Evolutionary conservation across 1,140 invertebrate species (phyloP).

Genomic region (Trichonephila clavata): DNA sequence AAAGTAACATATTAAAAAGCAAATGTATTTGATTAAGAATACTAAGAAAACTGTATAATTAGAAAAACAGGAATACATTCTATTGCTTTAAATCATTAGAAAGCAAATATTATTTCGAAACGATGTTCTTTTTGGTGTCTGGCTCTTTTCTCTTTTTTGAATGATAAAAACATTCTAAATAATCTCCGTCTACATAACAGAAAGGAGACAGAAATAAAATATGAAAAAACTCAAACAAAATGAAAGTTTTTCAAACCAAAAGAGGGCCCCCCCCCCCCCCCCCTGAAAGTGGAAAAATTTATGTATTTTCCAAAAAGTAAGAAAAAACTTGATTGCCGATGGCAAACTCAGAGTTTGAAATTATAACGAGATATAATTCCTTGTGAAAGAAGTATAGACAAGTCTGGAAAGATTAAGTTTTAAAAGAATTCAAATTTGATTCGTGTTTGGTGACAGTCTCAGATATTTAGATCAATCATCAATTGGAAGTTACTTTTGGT

Average conservation of each 20-base stretch:
- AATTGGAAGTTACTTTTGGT: slow-evolving; percentile 66
- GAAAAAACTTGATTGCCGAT: slow-evolving; percentile 42
- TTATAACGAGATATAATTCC: slow-evolving; percentile 64
- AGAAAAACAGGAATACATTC: too few species aligned
- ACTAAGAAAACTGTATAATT: too few species aligned
- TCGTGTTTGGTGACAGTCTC: slow-evolving; percentile 49
- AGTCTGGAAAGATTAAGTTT: slow-evolving; percentile 54
- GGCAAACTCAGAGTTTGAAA: slow-evolving; percentile 48
- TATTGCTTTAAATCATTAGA: too few species aligned
- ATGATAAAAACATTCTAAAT: too few species aligned
- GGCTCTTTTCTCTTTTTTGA: too few species aligned
- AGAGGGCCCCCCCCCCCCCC: neutral
- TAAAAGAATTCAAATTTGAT: slow-evolving; percentile 60
- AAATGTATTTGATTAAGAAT: too few species aligned
- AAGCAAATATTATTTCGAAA: too few species aligned
- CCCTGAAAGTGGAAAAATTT: slow-evolving; percentile 2
- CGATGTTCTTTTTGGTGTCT: too few species aligned
- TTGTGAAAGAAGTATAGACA: slow-evolving; percentile 4
- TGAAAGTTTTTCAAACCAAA: neutral
- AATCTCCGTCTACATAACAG: neutral
- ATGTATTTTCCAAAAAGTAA: neutral
- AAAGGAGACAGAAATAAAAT: neutral
- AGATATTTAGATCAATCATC: slow-evolving; percentile 58
- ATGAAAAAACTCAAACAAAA: too few species aligned
- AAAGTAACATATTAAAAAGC: too few species aligned